Evolutionary conservation across 1,140 invertebrate species (phyloP).

Genomic region (Artemia franciscana): DNA sequence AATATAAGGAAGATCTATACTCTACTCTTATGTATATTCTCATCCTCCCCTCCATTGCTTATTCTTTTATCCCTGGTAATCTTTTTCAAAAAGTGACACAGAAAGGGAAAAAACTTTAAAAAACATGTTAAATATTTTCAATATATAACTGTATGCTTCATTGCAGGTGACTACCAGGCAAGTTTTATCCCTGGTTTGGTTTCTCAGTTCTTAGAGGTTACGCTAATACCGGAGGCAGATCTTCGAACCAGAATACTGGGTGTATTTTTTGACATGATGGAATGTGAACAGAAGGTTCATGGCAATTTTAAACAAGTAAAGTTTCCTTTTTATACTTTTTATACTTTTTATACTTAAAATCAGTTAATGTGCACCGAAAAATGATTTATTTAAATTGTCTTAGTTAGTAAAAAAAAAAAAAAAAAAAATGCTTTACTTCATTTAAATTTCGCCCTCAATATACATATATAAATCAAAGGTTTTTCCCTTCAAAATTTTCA

Average conservation of each 20-base stretch:
- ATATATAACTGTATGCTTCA: conserved; percentile 7
- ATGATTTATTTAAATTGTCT: no score
- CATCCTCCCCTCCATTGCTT: conserved; percentile 6
- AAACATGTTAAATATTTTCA: neutral
- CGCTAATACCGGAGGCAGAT: conserved; percentile 64
- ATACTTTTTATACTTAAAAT: no score
- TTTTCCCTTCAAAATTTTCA: no score
- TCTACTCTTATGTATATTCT: neutral
- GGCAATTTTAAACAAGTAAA: conserved; percentile 55
- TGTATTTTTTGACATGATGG: conserved; percentile 94
- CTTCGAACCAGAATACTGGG: conserved; percentile 70
- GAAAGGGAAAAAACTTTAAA: neutral
- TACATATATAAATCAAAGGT: no score
- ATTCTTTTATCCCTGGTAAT: conserved; percentile 7
- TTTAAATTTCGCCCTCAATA: no score
- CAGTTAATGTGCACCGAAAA: no score
- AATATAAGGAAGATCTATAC: no score
- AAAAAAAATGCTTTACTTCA: no score
- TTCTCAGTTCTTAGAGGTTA: conserved; percentile 78
- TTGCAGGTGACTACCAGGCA: conserved; percentile 45
- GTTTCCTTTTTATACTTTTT: no score
- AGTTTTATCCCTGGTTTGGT: conserved; percentile 82
- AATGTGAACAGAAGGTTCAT: conserved; percentile 56
- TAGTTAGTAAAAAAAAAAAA: no score
- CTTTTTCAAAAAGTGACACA: conserved; percentile 2